Evolutionary conservation across 2,113 vertebrate species (phyloP), one percentile per base, ranked within the genome.

Genomic region (Etheostoma cragini): DNA sequence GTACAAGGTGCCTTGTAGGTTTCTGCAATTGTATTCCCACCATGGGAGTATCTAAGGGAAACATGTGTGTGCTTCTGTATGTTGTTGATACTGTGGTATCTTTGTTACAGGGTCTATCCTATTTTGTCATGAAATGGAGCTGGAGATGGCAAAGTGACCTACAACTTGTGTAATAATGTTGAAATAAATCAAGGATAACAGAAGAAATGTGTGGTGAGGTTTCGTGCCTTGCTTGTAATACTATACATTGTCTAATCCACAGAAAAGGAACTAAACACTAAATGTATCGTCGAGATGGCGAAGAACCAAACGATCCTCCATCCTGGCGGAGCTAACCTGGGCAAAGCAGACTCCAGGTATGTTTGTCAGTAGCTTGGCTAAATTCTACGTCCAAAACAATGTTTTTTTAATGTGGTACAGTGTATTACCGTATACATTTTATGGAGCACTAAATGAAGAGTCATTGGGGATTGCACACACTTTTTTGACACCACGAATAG

Each of bases 191-290:
- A 4, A 56, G 17, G 14, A 19, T 8, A 30, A 61, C 6, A 1
- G 26, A 19, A 64, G 35, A 71, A 56, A 26, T 8, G 4, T n/a
- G 46, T 22, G 38, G 17, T 62, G n/a, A 38, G 8, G 1, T 64
- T 62, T 1, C 17, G 22, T 4, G 17, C 0, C 65, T 4, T 69
- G 21, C 5, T 14, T 70, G 4, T 86, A 71, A 88, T 57, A 42
- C 12, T n/a, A 0, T 61, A 15, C 84, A 1, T 75, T 76, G 0
- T 92, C 30, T 86, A 21, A 66, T 74, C 86, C 85, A 79, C 94
- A 99, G 98, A 99, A 95, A 96, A 97, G 88, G 98, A 99, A 91
- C 93, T 99, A 92, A 98, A 98, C 94, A 99, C 98, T 79, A 99
- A 98, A 96, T 99, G 98, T 86, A 96, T 98, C 83, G 95, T 99